Percentiles rank a stretch among this genome's conserved stretches.
Evolutionary conservation across 2,113 vertebrate genomes (phyloP).

Genomic region (Panthera uncia): DNA sequence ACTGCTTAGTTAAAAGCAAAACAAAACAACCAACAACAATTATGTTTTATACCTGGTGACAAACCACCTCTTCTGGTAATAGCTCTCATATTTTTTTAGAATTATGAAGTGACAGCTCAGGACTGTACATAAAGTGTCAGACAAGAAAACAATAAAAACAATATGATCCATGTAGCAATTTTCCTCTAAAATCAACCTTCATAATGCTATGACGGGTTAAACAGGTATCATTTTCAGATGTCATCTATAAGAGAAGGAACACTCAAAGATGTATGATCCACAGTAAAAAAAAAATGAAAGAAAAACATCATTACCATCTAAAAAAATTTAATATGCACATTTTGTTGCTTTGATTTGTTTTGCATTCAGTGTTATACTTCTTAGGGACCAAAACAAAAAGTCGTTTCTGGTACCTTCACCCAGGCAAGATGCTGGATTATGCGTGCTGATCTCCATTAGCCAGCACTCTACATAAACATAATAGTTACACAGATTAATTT

Average conservation of each 20-base stretch:
- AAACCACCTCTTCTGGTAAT: constrained; percentile 5
- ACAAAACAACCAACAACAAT: constrained; percentile 13
- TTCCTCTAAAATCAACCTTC: constrained; percentile 67
- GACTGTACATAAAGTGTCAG: background rate
- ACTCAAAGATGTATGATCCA: background rate
- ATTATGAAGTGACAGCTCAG: constrained; percentile 43
- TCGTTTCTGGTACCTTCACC: background rate
- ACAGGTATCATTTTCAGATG: constrained; percentile 38
- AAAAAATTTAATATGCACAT: background rate
- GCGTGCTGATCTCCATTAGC: accelerated
- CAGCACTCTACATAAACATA: background rate
- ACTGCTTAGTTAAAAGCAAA: background rate
- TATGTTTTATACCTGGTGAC: background rate
- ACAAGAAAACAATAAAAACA: constrained; percentile 57
- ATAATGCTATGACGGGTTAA: constrained; percentile 4
- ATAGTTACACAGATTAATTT: background rate
- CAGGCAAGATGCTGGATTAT: background rate
- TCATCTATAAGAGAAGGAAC: background rate
- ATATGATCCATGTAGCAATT: constrained; percentile 44
- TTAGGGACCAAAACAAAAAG: background rate
- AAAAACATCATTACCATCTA: background rate
- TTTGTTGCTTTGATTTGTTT: background rate
- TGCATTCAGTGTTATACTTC: background rate
- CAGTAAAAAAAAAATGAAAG: background rate
- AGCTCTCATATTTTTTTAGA: background rate